A percentile compares a stretch with the other conserved stretches of the same genome.
Conservation (phyloP, 2,797 vertebrate genomes). For the Acomys russatus region DNA sequence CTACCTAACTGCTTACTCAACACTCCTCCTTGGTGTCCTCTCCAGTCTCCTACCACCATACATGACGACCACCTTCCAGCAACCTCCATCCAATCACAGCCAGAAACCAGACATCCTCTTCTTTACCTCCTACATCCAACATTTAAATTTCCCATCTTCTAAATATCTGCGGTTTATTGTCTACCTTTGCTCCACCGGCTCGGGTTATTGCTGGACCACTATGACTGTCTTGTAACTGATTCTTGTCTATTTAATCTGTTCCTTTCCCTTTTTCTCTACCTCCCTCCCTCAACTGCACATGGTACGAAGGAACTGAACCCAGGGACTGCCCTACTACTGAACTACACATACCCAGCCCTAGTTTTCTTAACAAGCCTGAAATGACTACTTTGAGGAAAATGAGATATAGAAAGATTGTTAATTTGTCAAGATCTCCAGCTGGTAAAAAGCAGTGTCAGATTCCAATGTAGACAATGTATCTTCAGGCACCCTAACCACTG, state of each 20-base stretch:
- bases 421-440: slow-evolving; percentile 8
- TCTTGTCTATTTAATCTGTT: slow-evolving; percentile 22
- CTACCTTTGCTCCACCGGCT: slow-evolving; percentile 32
- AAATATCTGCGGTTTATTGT: slow-evolving; percentile 40
- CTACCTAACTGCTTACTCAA: background rate
- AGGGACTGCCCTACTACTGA: background rate
- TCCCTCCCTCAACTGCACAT: background rate
- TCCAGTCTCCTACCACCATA: background rate
- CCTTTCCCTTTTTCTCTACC: background rate
- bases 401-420: slow-evolving; percentile 20
- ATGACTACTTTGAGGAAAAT: slow-evolving; percentile 56
- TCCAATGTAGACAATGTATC: slow-evolving; percentile 12
- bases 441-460: slow-evolving; percentile 14
- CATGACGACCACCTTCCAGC: background rate
- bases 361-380: slow-evolving; percentile 61
- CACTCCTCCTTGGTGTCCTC: slow-evolving; percentile 12
- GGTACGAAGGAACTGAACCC: background rate
- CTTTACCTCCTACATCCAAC: background rate
- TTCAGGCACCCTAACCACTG: slow-evolving; percentile 24
- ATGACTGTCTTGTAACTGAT: background rate
- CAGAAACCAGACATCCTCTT: slow-evolving; percentile 13
- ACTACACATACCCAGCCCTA: background rate
- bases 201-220: background rate
- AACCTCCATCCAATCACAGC: background rate
- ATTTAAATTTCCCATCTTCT: slow-evolving; percentile 38